Evolutionary conservation across 2,888 invertebrate genomes (phyloP).

Genomic region (Orchesellides sinensis): DNA sequence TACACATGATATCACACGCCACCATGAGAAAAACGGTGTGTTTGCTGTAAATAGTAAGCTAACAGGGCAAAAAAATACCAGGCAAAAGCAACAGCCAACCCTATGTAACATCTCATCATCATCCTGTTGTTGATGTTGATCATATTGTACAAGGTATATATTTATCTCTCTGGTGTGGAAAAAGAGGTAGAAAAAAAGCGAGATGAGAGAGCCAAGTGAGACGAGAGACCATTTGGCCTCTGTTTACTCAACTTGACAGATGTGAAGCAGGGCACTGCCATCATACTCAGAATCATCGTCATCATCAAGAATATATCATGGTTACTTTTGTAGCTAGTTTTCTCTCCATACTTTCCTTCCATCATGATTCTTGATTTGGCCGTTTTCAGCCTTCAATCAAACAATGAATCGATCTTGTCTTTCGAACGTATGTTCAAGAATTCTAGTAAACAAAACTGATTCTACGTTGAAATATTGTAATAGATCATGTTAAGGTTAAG

Average conservation of each 20-base stretch:
- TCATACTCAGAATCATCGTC: slow-evolving; percentile 11
- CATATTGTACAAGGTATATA: slow-evolving; percentile 2
- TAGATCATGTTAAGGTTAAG: too few relatives aligned
- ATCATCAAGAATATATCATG: slow-evolving; percentile 43
- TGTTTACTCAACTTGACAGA: slow-evolving; percentile 76
- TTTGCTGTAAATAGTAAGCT: slow-evolving; percentile 10
- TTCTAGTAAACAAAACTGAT: too few relatives aligned
- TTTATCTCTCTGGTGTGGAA: slow-evolving; percentile 16
- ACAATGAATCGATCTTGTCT: too few relatives aligned
- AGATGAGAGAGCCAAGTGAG: slow-evolving; percentile 17
- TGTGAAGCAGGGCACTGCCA: slow-evolving; percentile 74
- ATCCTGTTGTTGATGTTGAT: slow-evolving; percentile 10
- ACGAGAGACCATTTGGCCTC: slow-evolving; percentile 75
- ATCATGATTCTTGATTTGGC: not conserved
- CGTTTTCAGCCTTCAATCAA: not conserved
- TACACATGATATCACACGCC: not conserved
- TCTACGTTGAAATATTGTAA: too few relatives aligned
- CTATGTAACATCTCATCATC: slow-evolving; percentile 38
- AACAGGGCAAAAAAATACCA: slow-evolving; percentile 13
- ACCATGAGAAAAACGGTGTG: not conserved
- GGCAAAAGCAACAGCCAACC: slow-evolving; percentile 8
- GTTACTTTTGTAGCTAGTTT: slow-evolving; percentile 2
- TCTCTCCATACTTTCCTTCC: not conserved
- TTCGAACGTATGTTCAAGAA: too few relatives aligned
- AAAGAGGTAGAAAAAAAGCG: slow-evolving; percentile 28